Evolutionary conservation across 2,113 vertebrate species (phyloP).

Genomic region (Glaucomys volans): DNA sequence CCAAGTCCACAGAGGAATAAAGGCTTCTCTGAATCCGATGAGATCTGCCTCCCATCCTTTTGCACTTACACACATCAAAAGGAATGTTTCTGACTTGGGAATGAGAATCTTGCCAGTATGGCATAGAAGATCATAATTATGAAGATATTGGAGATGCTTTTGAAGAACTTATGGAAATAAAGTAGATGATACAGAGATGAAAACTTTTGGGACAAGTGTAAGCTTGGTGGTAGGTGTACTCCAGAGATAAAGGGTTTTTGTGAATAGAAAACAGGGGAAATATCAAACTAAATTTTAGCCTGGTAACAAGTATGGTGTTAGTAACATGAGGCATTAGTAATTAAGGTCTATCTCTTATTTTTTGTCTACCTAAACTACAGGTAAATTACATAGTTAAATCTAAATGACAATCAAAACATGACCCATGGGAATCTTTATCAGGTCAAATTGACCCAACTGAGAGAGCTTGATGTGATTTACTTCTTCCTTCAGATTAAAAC

Average conservation of each 20-base stretch:
- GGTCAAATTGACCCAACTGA: not conserved
- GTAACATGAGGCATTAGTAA: not conserved
- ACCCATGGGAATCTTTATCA: not conserved
- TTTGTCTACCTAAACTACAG: not conserved
- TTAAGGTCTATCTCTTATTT: not conserved
- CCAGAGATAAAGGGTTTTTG: not conserved
- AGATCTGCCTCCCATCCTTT: too few relatives aligned
- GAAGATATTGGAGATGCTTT: not conserved
- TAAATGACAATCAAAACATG: not conserved
- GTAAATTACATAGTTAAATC: not conserved
- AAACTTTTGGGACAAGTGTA: not conserved
- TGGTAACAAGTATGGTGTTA: not conserved
- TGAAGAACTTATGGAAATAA: not conserved
- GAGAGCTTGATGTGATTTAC: not conserved
- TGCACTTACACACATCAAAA: too few relatives aligned
- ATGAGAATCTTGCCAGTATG: constrained; percentile 4
- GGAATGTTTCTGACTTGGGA: not conserved
- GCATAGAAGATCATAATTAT: not conserved
- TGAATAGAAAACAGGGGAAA: not conserved
- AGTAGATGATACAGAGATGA: not conserved
- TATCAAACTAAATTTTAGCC: not conserved
- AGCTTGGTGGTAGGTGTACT: not conserved
- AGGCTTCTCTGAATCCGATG: too few relatives aligned
- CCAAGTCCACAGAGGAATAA: too few relatives aligned
- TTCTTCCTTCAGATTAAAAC: not conserved